These are phyloP conservation scores for Agrochola lychnidis DNA, from an alignment of 2,888 invertebrate species.

Conservation along the genomic window DNA sequence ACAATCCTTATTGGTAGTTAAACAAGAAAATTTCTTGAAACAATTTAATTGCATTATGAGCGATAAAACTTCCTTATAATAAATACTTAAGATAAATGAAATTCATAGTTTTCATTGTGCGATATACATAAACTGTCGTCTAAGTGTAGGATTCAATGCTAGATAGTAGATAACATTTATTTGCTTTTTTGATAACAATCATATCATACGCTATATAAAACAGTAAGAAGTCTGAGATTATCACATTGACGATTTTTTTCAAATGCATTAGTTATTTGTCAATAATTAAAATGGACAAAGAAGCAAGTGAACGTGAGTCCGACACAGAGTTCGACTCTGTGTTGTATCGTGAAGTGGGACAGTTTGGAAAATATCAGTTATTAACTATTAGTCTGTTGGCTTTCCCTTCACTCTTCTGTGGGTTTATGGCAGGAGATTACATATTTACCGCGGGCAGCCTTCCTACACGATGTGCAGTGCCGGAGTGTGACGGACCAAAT, in stretches of 20 bases:
- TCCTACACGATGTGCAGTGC: constrained; percentile 80
- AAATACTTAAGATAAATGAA: constrained; percentile 39
- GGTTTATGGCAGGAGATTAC: constrained; percentile 84
- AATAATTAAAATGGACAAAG: constrained; percentile 65
- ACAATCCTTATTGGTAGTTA: neutral
- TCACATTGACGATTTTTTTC: constrained; percentile 60
- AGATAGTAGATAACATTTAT: constrained; percentile 66
- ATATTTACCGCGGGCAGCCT: constrained; percentile 84
- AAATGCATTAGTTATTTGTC: constrained; percentile 52
- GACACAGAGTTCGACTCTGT: constrained; percentile 79
- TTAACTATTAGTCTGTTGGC: constrained; percentile 78
- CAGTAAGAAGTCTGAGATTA: constrained; percentile 62
- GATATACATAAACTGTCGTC: constrained; percentile 35
- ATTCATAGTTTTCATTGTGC: constrained; percentile 20
- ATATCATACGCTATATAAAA: constrained; percentile 68
- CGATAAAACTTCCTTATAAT: constrained; percentile 6
- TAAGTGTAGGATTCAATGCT: constrained; percentile 38
- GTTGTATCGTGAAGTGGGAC: constrained; percentile 81
- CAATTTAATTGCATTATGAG: constrained; percentile 4
- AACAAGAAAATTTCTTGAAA: neutral
- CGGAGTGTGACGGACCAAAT: constrained; percentile 78
- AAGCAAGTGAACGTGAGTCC: constrained; percentile 70
- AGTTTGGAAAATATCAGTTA: constrained; percentile 83
- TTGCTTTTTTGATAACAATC: constrained; percentile 62
- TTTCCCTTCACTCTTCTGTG: constrained; percentile 79